Percentiles rank a stretch among this genome's conserved stretches.
Evolutionary conservation across 2,797 vertebrate species (phyloP).

Genomic region (Pipistrellus kuhlii): DNA sequence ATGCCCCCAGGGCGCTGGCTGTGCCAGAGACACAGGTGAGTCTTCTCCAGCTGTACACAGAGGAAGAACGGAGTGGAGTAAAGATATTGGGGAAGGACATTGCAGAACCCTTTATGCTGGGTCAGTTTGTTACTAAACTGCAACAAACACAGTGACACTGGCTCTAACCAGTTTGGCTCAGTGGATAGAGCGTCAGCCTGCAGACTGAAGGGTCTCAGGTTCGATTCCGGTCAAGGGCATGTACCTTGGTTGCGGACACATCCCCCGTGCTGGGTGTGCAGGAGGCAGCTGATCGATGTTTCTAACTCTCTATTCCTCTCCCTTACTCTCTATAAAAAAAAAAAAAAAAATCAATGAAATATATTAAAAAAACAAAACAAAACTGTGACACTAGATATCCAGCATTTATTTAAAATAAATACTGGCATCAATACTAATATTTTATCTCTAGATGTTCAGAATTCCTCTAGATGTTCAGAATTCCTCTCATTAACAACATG

Average conservation of each 20-base stretch:
- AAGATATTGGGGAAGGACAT: background rate
- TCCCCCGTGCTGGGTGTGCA: too few relatives aligned
- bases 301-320: too few relatives aligned
- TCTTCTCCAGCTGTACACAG: background rate
- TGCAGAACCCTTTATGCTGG: background rate
- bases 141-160: background rate
- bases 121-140: background rate
- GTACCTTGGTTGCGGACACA: too few relatives aligned
- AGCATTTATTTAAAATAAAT: conserved; percentile 5
- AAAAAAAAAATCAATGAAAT: too few relatives aligned
- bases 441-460: background rate
- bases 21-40: background rate
- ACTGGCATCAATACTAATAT: background rate
- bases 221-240: too few relatives aligned
- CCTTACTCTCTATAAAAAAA: too few relatives aligned
- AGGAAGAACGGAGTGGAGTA: background rate
- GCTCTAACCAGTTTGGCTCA: too few relatives aligned
- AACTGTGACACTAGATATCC: too few relatives aligned
- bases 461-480: background rate
- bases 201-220: too few relatives aligned
- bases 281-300: too few relatives aligned
- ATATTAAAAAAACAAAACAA: too few relatives aligned
- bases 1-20: background rate
- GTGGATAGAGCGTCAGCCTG: too few relatives aligned
- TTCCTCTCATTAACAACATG: background rate